Percentiles rank a stretch among this genome's conserved stretches.
Evolutionary conservation across 2,113 vertebrate species (phyloP).

Genomic region (Synodontis membranacea): DNA sequence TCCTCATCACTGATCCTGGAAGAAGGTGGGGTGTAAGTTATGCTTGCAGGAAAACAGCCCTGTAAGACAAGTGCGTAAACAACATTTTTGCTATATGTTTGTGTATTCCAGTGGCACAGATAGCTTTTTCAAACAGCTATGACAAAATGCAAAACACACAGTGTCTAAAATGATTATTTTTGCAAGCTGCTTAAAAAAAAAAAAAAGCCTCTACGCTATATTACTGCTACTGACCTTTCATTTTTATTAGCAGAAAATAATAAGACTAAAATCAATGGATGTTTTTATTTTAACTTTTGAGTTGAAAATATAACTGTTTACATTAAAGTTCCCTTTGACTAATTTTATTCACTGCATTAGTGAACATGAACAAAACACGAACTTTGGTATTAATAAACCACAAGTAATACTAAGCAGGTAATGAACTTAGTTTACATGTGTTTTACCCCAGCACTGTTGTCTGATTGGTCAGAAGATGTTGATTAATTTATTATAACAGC

Average conservation of each 20-base stretch:
- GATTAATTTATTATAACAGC: not conserved
- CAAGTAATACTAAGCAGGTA: not conserved
- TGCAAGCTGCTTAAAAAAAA: conserved; percentile 4
- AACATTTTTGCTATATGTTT: conserved; percentile 40
- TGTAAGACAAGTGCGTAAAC: conserved; percentile 29
- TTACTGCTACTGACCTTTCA: not conserved
- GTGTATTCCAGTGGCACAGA: conserved; percentile 49
- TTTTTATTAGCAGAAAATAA: not conserved
- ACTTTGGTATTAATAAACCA: not conserved
- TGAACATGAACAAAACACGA: not conserved
- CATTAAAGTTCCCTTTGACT: not conserved
- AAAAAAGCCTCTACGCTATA: too few relatives aligned
- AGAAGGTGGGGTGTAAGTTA: conserved; percentile 18
- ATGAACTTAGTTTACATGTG: not conserved
- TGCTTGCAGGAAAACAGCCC: conserved; percentile 26
- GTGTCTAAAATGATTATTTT: conserved; percentile 35
- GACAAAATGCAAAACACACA: conserved; percentile 24
- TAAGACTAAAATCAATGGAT: not conserved
- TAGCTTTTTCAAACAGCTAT: conserved; percentile 46
- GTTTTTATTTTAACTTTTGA: not conserved
- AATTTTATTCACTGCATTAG: not conserved
- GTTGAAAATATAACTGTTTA: not conserved
- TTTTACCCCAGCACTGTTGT: not conserved
- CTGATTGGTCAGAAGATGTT: not conserved
- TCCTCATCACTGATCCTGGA: conserved; percentile 5